These are phyloP conservation scores for Lamprotornis superbus DNA, from an alignment of 2,113 vertebrate species.

Conservation along the genomic window DNA sequence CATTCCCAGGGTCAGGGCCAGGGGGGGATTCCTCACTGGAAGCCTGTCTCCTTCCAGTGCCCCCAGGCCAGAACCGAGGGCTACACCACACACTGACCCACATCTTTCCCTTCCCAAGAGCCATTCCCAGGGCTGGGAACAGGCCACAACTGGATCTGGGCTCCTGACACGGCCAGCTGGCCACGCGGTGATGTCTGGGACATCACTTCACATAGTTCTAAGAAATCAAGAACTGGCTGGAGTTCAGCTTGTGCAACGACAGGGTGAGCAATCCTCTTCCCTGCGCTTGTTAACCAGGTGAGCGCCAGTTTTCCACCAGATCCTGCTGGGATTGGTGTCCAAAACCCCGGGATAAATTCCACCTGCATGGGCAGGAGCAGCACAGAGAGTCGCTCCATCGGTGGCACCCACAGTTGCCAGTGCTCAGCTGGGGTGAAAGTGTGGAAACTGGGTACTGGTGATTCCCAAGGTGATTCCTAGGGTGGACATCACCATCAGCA, in stretches of 20 bases:
- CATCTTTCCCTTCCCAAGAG: background rate
- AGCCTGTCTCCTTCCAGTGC: background rate
- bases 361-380: background rate
- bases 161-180: background rate
- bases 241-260: slow-evolving; percentile 13
- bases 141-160: slow-evolving; percentile 1
- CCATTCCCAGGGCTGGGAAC: background rate
- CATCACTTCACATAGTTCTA: background rate
- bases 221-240: slow-evolving; percentile 27
- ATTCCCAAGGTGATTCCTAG: background rate
- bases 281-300: background rate
- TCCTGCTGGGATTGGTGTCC: background rate
- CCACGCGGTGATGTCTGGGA: background rate
- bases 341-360: background rate
- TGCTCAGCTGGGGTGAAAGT: background rate
- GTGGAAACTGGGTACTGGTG: background rate
- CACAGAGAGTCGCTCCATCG: accelerated
- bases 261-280: background rate
- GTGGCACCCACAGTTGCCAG: accelerated
- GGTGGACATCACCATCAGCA: background rate
- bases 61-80: accelerated
- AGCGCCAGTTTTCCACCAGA: background rate
- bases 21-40: background rate
- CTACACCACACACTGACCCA: accelerated
- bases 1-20: background rate